These are phyloP conservation scores for Yoshiicerus persimilis DNA, from an alignment of 1,140 invertebrate genomes.

Conservation along the genomic window DNA sequence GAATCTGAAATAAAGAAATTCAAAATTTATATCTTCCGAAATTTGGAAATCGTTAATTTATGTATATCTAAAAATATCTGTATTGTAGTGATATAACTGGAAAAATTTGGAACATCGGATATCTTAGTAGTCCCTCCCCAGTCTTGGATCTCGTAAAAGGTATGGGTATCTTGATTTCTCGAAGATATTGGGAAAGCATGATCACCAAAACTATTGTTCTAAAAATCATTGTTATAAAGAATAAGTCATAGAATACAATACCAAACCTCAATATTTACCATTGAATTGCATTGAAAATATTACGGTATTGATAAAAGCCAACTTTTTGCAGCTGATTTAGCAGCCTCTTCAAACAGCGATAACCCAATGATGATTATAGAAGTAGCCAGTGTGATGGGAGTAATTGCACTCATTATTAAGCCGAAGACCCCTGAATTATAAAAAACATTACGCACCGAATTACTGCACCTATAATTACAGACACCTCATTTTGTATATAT, in stretches of 20 bases:
- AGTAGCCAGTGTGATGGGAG: constrained; percentile 75
- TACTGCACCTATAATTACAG: neutral
- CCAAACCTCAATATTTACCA: neutral
- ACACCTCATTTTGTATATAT: too few relatives aligned
- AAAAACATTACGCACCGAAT: neutral
- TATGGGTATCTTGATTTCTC: constrained; percentile 67
- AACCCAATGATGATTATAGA: constrained; percentile 78
- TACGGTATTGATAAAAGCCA: constrained; percentile 77
- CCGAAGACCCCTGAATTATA: constrained; percentile 68
- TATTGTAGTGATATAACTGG: constrained; percentile 50
- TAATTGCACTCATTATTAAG: constrained; percentile 69
- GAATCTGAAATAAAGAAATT: constrained; percentile 60
- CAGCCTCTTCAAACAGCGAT: constrained; percentile 75
- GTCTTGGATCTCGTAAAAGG: constrained; percentile 56
- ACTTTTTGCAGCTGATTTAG: constrained; percentile 70
- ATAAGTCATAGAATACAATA: constrained; percentile 57
- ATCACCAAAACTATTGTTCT: constrained; percentile 79
- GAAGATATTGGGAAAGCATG: constrained; percentile 77
- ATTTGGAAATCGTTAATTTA: neutral
- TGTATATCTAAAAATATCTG: neutral
- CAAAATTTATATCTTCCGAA: neutral
- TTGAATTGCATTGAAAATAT: constrained; percentile 35
- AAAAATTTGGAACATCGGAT: constrained; percentile 36
- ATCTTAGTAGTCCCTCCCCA: constrained; percentile 54
- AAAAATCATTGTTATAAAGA: constrained; percentile 59